Conservation (phyloP, 2,113 vertebrate species). For the Montifringilla adamsi region DNA sequence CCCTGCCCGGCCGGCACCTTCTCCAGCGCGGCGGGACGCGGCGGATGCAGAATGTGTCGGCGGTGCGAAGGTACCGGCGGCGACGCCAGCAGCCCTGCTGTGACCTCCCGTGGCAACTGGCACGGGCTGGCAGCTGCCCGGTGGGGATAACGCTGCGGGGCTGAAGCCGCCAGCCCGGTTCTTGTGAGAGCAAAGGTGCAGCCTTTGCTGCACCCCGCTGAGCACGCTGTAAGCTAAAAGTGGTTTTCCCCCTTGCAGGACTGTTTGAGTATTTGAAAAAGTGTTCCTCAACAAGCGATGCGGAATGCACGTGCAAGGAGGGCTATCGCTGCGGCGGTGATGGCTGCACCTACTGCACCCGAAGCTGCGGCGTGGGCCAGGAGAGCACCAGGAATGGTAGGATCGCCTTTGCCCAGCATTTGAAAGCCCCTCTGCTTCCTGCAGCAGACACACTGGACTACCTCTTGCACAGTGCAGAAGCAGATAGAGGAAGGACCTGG, state of each 20-base stretch:
- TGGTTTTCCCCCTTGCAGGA: not conserved
- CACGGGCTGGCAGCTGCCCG: not conserved
- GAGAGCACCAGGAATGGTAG: conserved; percentile 6
- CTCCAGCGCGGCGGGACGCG: not conserved
- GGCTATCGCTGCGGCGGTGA: not conserved
- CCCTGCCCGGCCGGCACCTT: conserved; percentile 17
- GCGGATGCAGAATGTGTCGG: not conserved
- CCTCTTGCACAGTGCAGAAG: not conserved
- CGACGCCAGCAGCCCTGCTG: not conserved
- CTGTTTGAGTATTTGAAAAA: not conserved
- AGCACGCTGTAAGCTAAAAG: rapidly evolving
- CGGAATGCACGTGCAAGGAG: conserved; percentile 18
- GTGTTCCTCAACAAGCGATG: conserved; percentile 5
- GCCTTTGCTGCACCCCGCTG: not conserved
- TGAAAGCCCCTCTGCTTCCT: not conserved
- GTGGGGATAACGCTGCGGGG: not conserved
- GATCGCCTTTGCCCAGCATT: not conserved
- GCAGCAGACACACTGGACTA: rapidly evolving
- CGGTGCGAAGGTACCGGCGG: conserved; percentile 28
- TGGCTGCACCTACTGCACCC: conserved; percentile 11
- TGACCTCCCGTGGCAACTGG: not conserved
- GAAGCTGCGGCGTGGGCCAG: not conserved
- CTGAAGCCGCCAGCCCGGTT: not conserved
- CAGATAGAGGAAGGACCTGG: rapidly evolving
- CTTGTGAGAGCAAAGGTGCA: not conserved